Evolutionary conservation across 2,113 vertebrate genomes (phyloP).

Genomic region (Amphilophus citrinellus): DNA sequence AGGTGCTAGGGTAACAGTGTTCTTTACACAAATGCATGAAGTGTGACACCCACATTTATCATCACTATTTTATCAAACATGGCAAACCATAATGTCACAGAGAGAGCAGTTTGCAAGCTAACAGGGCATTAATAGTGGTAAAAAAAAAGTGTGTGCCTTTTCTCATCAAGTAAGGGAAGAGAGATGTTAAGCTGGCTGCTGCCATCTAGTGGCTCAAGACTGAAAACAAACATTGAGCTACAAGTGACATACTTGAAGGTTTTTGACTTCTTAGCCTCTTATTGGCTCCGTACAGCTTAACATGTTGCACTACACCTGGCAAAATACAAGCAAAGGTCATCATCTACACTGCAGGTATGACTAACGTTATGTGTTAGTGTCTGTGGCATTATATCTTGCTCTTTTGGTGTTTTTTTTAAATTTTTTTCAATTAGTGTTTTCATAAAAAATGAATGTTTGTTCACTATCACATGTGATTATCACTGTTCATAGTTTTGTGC

Average conservation of each 20-base stretch:
- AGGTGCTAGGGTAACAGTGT: constrained; percentile 25
- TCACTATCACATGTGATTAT: constrained; percentile 40
- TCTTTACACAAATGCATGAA: constrained; percentile 70
- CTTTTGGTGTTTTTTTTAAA: constrained; percentile 25
- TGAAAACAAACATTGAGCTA: neutral
- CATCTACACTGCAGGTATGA: constrained; percentile 24
- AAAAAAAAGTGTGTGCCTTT: neutral
- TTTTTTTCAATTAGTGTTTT: constrained; percentile 31
- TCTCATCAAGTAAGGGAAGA: neutral
- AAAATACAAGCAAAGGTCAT: constrained; percentile 7
- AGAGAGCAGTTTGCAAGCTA: constrained; percentile 26
- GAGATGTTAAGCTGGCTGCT: constrained; percentile 27
- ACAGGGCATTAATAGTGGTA: neutral
- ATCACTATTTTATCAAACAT: constrained; percentile 32
- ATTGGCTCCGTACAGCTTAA: neutral
- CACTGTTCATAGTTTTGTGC: constrained; percentile 51
- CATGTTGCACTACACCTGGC: neutral
- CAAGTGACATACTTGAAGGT: neutral
- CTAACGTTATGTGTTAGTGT: neutral
- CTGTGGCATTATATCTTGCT: constrained; percentile 79
- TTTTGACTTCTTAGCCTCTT: neutral
- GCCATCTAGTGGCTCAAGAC: constrained; percentile 67
- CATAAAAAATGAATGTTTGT: constrained; percentile 37
- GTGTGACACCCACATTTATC: constrained; percentile 57
- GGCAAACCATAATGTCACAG: constrained; percentile 80